A percentile compares a stretch with the other conserved stretches of the same genome.
Conservation (phyloP, 2,888 invertebrate species). For the Rhabditoides inermis region DNA sequence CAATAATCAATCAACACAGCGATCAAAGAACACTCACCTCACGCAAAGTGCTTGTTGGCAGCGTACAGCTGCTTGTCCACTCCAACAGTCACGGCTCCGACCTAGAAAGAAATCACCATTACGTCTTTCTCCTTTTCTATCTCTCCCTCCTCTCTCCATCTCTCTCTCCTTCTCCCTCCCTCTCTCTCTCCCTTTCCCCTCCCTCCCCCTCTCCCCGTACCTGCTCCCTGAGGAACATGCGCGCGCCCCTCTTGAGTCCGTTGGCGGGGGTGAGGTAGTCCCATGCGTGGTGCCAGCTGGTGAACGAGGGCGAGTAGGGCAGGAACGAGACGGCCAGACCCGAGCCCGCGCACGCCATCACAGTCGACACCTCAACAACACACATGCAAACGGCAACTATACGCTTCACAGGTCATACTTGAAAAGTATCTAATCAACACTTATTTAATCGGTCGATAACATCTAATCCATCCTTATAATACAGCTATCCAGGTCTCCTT, state of each 20-base stretch:
- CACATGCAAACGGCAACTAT: no score
- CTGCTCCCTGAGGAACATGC: slow-evolving; percentile 48
- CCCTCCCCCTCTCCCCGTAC: background rate
- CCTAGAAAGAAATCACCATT: slow-evolving; percentile 6
- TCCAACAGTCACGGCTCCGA: slow-evolving; percentile 45
- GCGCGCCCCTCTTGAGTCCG: slow-evolving; percentile 40
- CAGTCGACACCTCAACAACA: no score
- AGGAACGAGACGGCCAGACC: slow-evolving; percentile 70
- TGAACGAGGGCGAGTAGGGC: slow-evolving; percentile 75
- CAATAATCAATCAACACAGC: background rate
- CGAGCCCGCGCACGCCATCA: slow-evolving; percentile 34
- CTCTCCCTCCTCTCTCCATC: background rate
- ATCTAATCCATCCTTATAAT: no score
- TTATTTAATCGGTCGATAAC: no score
- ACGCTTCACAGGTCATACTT: no score
- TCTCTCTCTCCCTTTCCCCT: background rate
- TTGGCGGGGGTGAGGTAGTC: slow-evolving; percentile 61
- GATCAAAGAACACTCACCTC: background rate
- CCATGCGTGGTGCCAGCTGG: slow-evolving; percentile 76
- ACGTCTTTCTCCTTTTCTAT: background rate
- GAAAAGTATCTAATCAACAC: no score
- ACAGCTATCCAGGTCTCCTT: no score
- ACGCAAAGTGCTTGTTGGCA: slow-evolving; percentile 43
- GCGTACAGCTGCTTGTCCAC: slow-evolving; percentile 44
- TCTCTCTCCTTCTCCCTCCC: background rate